phyloP scores from a whole-genome alignment of 2,888 invertebrate genomes.

The Eupithecia subfuscata region DNA sequence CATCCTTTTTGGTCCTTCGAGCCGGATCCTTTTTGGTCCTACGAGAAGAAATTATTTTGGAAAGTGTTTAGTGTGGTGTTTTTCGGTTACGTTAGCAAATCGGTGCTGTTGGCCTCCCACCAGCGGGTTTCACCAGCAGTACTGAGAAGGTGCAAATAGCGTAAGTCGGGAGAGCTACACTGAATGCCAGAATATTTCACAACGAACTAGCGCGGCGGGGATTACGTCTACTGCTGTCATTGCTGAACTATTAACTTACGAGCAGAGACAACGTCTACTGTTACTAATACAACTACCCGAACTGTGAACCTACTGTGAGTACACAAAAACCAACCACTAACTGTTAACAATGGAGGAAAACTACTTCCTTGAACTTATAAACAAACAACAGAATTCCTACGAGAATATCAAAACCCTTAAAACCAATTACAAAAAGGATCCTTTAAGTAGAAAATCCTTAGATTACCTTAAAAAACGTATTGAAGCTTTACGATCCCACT shows the following conservation, averaged over 20 bases:
- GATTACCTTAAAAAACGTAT: not conserved
- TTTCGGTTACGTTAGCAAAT: slow-evolving; percentile 8
- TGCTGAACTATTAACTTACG: no score
- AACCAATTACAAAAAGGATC: no score
- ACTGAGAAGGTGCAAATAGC: slow-evolving; percentile 5
- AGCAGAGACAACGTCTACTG: not conserved
- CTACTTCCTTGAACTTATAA: no score
- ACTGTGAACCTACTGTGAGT: slow-evolving; percentile 5
- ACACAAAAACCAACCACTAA: no score
- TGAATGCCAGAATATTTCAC: not conserved
- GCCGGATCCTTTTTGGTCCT: no score
- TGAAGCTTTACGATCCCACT: slow-evolving; percentile 3
- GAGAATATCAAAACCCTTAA: no score
- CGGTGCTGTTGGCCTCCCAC: not conserved
- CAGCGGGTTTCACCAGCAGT: not conserved
- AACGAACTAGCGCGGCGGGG: not conserved
- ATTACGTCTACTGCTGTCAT: not conserved
- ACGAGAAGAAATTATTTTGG: not conserved
- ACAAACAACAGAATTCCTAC: no score
- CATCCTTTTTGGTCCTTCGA: no score
- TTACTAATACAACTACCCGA: not conserved
- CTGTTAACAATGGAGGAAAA: no score
- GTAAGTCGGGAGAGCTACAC: not conserved
- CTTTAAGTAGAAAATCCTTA: no score
- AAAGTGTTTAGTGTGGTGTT: not conserved